phyloP scores from a whole-genome alignment of 2,113 vertebrate genomes.

The Verasper variegatus region DNA sequence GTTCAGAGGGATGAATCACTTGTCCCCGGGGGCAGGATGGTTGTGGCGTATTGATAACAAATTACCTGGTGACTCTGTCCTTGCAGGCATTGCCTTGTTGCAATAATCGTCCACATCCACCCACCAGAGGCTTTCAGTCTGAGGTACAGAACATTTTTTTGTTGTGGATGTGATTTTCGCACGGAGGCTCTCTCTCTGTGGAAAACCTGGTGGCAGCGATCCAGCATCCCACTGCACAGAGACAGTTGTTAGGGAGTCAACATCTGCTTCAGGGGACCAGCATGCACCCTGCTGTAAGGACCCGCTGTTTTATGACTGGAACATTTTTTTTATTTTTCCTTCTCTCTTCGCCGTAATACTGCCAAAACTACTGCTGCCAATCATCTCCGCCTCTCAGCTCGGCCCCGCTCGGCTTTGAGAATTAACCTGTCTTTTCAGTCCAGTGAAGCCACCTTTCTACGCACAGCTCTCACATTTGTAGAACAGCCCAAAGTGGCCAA shows the following conservation, averaged over 20 bases:
- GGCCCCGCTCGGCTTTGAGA: constrained; percentile 32
- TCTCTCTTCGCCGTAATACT: constrained; percentile 4
- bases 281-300: constrained; percentile 19
- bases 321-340: constrained; percentile 31
- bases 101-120: constrained; percentile 54
- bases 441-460: constrained; percentile 31
- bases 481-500: constrained; percentile 15
- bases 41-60: constrained; percentile 61
- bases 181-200: constrained; percentile 3
- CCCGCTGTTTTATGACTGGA: constrained; percentile 55
- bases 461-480: neutral
- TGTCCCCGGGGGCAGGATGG: constrained; percentile 38
- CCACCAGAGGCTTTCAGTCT: constrained; percentile 24
- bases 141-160: constrained; percentile 11
- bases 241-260: constrained; percentile 23
- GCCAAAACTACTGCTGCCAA: constrained; percentile 41
- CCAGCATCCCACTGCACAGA: constrained; percentile 31
- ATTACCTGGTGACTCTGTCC: constrained; percentile 57
- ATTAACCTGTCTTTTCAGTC: constrained; percentile 44
- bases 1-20: constrained; percentile 50
- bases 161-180: constrained; percentile 26
- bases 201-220: constrained; percentile 37
- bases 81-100: constrained; percentile 41
- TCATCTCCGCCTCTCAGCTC: constrained; percentile 37
- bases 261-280: constrained; percentile 54